A percentile compares a stretch with the other conserved stretches of the same genome.
phyloP scores from a whole-genome alignment of 2,797 vertebrate genomes.

The Lophius americanus region DNA sequence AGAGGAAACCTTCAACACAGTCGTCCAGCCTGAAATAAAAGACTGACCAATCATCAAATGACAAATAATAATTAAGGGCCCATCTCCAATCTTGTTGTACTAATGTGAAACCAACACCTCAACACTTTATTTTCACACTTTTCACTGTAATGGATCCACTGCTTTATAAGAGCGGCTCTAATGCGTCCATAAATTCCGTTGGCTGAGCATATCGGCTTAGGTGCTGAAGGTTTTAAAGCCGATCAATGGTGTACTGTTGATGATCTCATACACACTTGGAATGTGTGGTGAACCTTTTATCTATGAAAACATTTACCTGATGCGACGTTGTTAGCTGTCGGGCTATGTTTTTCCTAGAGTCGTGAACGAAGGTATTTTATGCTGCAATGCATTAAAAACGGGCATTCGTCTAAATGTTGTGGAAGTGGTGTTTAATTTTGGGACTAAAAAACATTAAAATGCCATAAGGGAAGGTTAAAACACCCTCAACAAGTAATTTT shows the following conservation, averaged over 20 bases:
- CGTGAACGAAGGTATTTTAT: neutral
- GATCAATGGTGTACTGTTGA: constrained; percentile 72
- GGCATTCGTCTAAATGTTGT: too few relatives aligned
- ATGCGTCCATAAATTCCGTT: constrained; percentile 75
- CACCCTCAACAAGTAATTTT: constrained; percentile 28
- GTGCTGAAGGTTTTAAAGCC: constrained; percentile 74
- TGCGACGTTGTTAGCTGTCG: constrained; percentile 31
- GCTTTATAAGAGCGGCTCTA: constrained; percentile 61
- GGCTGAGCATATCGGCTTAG: constrained; percentile 37
- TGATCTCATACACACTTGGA: constrained; percentile 70
- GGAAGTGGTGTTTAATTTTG: too few relatives aligned
- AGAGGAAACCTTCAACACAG: constrained; percentile 13
- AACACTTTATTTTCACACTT: constrained; percentile 64
- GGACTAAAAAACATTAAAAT: constrained; percentile 3
- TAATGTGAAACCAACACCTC: constrained; percentile 47
- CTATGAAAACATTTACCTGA: constrained; percentile 39
- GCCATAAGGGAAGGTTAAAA: constrained; percentile 21
- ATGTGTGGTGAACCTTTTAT: constrained; percentile 37
- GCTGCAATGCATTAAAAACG: neutral
- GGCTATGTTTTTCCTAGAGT: constrained; percentile 1
- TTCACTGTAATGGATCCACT: constrained; percentile 69
- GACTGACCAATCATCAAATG: constrained; percentile 51
- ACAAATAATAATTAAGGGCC: constrained; percentile 60
- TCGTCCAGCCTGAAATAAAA: constrained; percentile 28
- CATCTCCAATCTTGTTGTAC: constrained; percentile 20